phyloP scores from a whole-genome alignment of 2,113 vertebrate genomes.

The Coregonus clupeaformis region DNA sequence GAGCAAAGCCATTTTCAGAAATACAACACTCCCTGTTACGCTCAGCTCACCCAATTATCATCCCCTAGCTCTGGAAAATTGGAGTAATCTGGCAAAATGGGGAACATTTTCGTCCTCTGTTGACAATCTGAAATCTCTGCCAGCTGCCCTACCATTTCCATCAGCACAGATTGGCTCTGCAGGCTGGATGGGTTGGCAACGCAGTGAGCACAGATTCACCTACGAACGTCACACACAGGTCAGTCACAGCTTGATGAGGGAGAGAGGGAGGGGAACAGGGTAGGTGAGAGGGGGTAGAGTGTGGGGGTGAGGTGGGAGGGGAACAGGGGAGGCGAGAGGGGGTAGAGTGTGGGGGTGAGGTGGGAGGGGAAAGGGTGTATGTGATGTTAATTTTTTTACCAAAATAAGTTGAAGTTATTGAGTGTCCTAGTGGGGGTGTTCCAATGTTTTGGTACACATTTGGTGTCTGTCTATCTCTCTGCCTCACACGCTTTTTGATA shows the following conservation, averaged over 20 bases:
- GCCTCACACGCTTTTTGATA: background rate
- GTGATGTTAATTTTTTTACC: slow-evolving; percentile 25
- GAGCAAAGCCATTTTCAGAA: slow-evolving; percentile 12
- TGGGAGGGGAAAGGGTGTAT: slow-evolving; percentile 8
- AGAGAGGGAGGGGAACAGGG: slow-evolving; percentile 7
- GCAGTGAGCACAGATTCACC: slow-evolving; percentile 17
- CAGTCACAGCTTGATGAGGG: slow-evolving; percentile 21
- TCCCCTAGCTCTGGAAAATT: slow-evolving; percentile 32
- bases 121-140: slow-evolving; percentile 31
- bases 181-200: background rate
- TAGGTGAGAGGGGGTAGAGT: background rate
- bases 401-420: slow-evolving; percentile 41
- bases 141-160: slow-evolving; percentile 21
- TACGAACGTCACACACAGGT: slow-evolving; percentile 21
- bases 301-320: background rate
- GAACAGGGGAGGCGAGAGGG: background rate
- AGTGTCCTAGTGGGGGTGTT: slow-evolving; percentile 36
- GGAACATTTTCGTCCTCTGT: background rate
- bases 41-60: slow-evolving; percentile 24
- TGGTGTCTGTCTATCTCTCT: slow-evolving; percentile 29
- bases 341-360: background rate
- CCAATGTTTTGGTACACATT: slow-evolving; percentile 34
- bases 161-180: slow-evolving; percentile 12
- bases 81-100: slow-evolving; percentile 26
- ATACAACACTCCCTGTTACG: background rate